Evolutionary conservation across 2,113 vertebrate species (phyloP), one percentile per base, ranked within the genome.

Genomic region (Ursus arctos): DNA sequence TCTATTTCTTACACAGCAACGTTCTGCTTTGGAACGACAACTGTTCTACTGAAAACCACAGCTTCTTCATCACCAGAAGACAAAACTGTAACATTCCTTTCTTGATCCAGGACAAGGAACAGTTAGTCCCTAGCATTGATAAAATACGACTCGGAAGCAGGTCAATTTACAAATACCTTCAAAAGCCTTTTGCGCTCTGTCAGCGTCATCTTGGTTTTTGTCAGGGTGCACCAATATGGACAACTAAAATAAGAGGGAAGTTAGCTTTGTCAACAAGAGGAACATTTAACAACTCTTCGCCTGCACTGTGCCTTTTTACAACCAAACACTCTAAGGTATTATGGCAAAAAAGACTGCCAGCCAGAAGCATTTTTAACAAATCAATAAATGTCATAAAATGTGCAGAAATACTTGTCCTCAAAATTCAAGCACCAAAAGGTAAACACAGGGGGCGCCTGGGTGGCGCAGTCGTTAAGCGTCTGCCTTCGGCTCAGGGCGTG

Each of bases 191-290:
- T 99, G 99, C n/a, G 99, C 99, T 99, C 99, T 98, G 0, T 99
- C 99, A 95, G 98, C 98, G 97, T 99, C 99, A 95, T 99, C 99
- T 97, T 99, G 99, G 93, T 99, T 99, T 99, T 99, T 99, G 98
- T 99, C 99, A 91, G 99, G 99, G 99, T 99, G 99, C 88, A 99
- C 99, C 98, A 99, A 98, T 98, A 99, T 99, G 74, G 99, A 99
- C 95, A 99, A 98, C 99, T 99, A 84, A 24, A 98, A 97, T 79
- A 43, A 97, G 6, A 96, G 97, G 96, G 76, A 69, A 86, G 51
- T 91, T 21, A 86, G 65, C 7, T 5, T 88, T 53, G 26, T 91
- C 81, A 96, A 15, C 47, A 71, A 72, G 40, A 95, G 69, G 36
- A 84, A 90, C 12, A 83, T 33, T 86, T 26, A 87, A 14, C 61